Evolutionary conservation across 2,888 invertebrate species (phyloP).

Genomic region (Melieria omissa): DNA sequence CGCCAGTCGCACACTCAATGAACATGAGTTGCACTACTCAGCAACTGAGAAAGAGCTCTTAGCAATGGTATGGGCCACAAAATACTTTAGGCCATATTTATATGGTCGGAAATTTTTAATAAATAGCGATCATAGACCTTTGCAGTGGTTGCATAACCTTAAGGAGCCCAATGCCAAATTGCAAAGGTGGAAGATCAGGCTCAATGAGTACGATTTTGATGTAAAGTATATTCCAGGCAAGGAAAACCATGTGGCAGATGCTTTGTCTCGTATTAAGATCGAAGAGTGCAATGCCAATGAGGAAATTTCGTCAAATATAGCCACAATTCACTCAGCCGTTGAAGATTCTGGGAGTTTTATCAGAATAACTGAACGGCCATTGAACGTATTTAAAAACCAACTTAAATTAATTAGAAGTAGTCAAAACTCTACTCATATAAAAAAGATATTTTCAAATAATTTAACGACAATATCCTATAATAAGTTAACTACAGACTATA

Average conservation of each 20-base stretch:
- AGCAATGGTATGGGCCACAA: conserved; percentile 36
- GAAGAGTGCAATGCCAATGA: conserved; percentile 28
- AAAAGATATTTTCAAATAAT: conserved; percentile 23
- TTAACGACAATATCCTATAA: conserved; percentile 32
- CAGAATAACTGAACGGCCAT: conserved; percentile 7
- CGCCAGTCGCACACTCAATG: conserved; percentile 41
- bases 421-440: background rate
- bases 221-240: conserved; percentile 35
- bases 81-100: conserved; percentile 38
- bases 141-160: conserved; percentile 26
- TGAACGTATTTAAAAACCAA: conserved; percentile 12
- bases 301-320: conserved; percentile 10
- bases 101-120: conserved; percentile 36
- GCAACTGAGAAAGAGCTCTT: conserved; percentile 40
- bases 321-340: conserved; percentile 19
- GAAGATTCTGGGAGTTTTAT: conserved; percentile 18
- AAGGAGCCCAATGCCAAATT: conserved; percentile 31
- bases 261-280: conserved; percentile 35
- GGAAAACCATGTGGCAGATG: conserved; percentile 37
- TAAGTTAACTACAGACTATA: conserved; percentile 16
- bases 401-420: conserved; percentile 25
- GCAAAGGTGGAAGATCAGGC: conserved; percentile 38
- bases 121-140: conserved; percentile 30
- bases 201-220: conserved; percentile 38
- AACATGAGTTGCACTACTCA: conserved; percentile 38